Evolutionary conservation across 2,797 vertebrate species (phyloP).

Genomic region (Aldrovandia affinis): DNA sequence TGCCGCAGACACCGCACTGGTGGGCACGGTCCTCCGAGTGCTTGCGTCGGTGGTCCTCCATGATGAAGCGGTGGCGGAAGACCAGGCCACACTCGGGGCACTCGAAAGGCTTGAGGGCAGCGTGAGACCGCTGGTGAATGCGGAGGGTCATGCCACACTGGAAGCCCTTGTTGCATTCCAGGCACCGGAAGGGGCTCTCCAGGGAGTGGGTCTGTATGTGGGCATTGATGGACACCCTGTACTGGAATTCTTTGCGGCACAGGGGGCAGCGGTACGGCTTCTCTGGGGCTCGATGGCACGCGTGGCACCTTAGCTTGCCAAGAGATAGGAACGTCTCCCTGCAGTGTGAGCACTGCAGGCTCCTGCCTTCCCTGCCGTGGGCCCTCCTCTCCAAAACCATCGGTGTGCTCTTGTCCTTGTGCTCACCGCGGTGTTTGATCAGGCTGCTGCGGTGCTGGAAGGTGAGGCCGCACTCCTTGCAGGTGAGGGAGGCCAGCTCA

Average conservation of each 20-base stretch:
- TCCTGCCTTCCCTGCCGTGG: constrained; percentile 33
- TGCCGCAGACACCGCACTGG: constrained; percentile 73
- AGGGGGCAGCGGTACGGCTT: constrained; percentile 79
- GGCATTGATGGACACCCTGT: constrained; percentile 71
- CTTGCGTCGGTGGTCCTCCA: constrained; percentile 78
- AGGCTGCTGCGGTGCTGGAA: constrained; percentile 79
- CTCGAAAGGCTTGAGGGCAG: constrained; percentile 74
- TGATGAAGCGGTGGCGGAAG: constrained; percentile 76
- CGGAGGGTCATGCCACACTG: constrained; percentile 59
- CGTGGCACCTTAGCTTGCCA: constrained; percentile 66
- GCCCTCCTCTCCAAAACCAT: constrained; percentile 26
- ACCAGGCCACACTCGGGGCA: constrained; percentile 78
- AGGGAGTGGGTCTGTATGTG: constrained; percentile 78
- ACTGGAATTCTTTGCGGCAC: constrained; percentile 79
- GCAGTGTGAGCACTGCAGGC: constrained; percentile 69
- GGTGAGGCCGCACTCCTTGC: constrained; percentile 77
- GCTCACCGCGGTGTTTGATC: constrained; percentile 76
- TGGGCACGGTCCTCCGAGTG: constrained; percentile 66
- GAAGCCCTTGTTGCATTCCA: constrained; percentile 75
- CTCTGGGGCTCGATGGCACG: constrained; percentile 63
- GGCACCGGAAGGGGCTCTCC: constrained; percentile 68
- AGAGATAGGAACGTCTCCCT: constrained; percentile 60
- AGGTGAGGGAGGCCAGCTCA: constrained; percentile 74
- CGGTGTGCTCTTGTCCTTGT: constrained; percentile 59
- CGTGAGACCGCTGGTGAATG: constrained; percentile 74